A percentile compares a stretch with the other conserved stretches of the same genome.
Evolutionary conservation across 1,140 invertebrate species (phyloP).

Genomic region (Diorhabda elongata): DNA sequence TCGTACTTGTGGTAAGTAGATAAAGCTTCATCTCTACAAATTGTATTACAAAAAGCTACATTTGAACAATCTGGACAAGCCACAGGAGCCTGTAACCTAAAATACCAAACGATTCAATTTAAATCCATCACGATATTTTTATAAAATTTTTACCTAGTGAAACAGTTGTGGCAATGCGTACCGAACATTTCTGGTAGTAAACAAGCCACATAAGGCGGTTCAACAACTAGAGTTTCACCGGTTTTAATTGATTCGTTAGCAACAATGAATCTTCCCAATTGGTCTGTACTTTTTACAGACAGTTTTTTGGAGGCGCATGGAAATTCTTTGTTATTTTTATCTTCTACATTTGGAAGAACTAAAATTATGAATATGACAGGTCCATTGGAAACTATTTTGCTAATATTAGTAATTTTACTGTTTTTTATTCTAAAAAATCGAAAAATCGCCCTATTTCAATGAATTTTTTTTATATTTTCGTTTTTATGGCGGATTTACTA

Average conservation of each 20-base stretch:
- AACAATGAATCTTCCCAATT: slow-evolving; percentile 55
- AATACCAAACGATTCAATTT: slow-evolving; percentile 19
- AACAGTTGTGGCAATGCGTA: slow-evolving; percentile 81
- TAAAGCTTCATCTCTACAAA: slow-evolving; percentile 65
- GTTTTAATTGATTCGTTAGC: slow-evolving; percentile 57
- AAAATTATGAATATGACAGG: slow-evolving; percentile 11
- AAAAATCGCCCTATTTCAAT: too few relatives aligned
- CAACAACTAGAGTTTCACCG: slow-evolving; percentile 65
- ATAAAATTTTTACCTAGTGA: slow-evolving; percentile 54
- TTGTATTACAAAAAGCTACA: slow-evolving; percentile 68
- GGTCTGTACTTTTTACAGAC: slow-evolving; percentile 48
- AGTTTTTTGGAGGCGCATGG: slow-evolving; percentile 47
- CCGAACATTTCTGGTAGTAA: slow-evolving; percentile 67
- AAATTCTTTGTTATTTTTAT: slow-evolving; percentile 40
- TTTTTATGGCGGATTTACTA: too few relatives aligned
- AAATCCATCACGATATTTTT: background rate
- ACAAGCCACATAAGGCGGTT: slow-evolving; percentile 71
- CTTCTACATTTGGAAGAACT: slow-evolving; percentile 33
- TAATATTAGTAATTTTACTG: too few relatives aligned
- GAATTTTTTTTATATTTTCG: too few relatives aligned
- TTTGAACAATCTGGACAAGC: slow-evolving; percentile 72
- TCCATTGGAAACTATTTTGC: background rate
- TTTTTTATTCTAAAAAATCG: too few relatives aligned
- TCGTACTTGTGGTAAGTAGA: slow-evolving; percentile 75
- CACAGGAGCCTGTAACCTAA: slow-evolving; percentile 58